Conservation (phyloP, 2,797 vertebrate species). For the Pipistrellus pygmaeus region DNA sequence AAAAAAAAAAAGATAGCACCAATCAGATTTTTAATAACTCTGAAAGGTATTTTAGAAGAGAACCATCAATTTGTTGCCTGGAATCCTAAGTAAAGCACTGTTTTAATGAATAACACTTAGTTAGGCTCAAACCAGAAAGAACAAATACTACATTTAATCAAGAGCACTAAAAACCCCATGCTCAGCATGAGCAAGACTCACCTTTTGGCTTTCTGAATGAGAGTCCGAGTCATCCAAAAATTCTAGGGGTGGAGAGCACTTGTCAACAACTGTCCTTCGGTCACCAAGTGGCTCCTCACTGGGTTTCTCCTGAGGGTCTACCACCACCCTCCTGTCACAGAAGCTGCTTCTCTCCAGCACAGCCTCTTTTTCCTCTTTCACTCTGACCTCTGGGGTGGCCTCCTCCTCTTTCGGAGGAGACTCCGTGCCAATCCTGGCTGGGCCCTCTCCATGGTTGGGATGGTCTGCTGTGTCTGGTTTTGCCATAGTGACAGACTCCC, state of each 20-base stretch:
- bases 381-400: background rate
- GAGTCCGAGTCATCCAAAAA: slow-evolving; percentile 66
- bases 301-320: slow-evolving; percentile 22
- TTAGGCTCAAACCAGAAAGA: slow-evolving; percentile 8
- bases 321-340: slow-evolving; percentile 28
- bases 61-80: background rate
- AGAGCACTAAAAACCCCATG: background rate
- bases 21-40: slow-evolving; percentile 6
- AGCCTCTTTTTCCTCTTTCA: background rate
- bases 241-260: background rate
- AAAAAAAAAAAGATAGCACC: background rate
- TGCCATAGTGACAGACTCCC: background rate
- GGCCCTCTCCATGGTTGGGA: background rate
- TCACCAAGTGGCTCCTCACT: background rate
- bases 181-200: slow-evolving; percentile 25
- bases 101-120: background rate
- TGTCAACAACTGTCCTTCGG: slow-evolving; percentile 24
- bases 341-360: slow-evolving; percentile 17
- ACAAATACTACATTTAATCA: background rate
- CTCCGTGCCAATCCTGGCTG: background rate
- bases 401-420: background rate
- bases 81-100: background rate
- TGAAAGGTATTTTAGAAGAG: slow-evolving; percentile 13
- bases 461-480: background rate
- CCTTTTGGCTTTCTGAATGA: slow-evolving; percentile 68